Evolutionary conservation across 2,797 vertebrate genomes (phyloP), one percentile per base, ranked within the genome.

Genomic region (Dromococcyx pavoninus): DNA sequence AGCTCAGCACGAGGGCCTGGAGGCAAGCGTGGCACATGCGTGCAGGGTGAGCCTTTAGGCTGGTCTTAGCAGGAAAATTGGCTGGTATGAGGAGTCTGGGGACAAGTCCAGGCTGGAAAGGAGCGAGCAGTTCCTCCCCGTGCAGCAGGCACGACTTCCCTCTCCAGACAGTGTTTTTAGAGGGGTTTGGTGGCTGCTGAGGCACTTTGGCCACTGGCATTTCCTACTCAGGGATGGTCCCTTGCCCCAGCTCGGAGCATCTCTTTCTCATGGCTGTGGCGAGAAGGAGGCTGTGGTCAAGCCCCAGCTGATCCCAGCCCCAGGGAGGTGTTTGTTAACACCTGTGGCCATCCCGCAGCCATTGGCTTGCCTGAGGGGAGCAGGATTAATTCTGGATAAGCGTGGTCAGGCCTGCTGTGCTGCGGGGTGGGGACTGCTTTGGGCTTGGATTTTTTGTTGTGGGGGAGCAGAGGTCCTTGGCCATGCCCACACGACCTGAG

Each of bases 21-120:
- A 67, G 43, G 44, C 80, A 60, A 43, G 32, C 0, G 0, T 1
- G 0, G 60, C 2, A 2, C n/a, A 17, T 75, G 66, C 70, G 17
- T 75, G 66, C 70, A 84, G 73, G 33, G 62, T 1, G 22, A 83
- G 88, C 53, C 2, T 95, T 25, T n/a, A 57, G 79, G 65, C 93
- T 95, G 79, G 51, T 88, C 74, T 91, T 51, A 0, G 66, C 74
- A 91, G 71, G 60, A 93, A 96, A 96, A 96, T 92, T 85, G 81
- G 84, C 84, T 96, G 95, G 95, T 89, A 96, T 96, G 95, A 94
- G 58, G 81, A 89, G 51, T 37, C 74, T 83, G 88, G 75, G 92
- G 91, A 95, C 96, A 96, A 95, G 96, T 76, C 87, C 78, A 39
- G 95, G 81, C 96, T 94, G 76, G 95, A 96, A 93, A 89, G 33